Evolutionary conservation across 92 coral and sea anemone genomes (phyloP), one percentile per base, ranked within the genome.

Genomic region (Montipora capitata): DNA sequence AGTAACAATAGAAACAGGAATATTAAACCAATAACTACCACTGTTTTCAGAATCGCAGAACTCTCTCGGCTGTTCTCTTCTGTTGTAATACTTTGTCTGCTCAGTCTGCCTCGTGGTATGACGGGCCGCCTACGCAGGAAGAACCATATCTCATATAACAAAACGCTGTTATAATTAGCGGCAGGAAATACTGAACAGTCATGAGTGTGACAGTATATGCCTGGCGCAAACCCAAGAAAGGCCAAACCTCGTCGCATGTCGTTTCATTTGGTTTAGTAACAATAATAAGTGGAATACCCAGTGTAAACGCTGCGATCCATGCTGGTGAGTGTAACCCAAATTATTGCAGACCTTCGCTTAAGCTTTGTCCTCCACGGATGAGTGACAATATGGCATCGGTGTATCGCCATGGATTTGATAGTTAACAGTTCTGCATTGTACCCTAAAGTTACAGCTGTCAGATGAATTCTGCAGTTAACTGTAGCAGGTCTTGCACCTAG

Each of bases 1-100:
- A 96, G 98, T 54, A 95, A 59, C 61, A 94, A 74, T 40, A 91
- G 78, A 43, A 94, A 13, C 17, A 96, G 85, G 61, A 95, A 95
- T 40, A 85, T 14, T 10, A 93, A 69, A 20, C 92, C 94, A 49
- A 95, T 92, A 7, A 86, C 88, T 3, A 94, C 94, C 40, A 95
- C 82, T n/a, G 93, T 95, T 17, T 87, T 95, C 41, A 95, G 86
- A 5, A 95, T 91, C 62, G 75, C 90, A 54, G 66, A 81, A 61
- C 90, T 90, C 68, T 95, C 98, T 63, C 84, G 79, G 1, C 80
- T 61, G 81, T 63, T 92, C 63, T 87, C 86, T 58, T 43, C 79
- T 16, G 42, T 20, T 17, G 69, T 51, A 16, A 40, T 59, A 10
- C 67, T 56, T 52, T 40, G 61, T 12, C 27, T 18, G 13, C 7